Evolutionary conservation across 2,888 invertebrate species (phyloP).

Genomic region (Plagodis dolabraria): DNA sequence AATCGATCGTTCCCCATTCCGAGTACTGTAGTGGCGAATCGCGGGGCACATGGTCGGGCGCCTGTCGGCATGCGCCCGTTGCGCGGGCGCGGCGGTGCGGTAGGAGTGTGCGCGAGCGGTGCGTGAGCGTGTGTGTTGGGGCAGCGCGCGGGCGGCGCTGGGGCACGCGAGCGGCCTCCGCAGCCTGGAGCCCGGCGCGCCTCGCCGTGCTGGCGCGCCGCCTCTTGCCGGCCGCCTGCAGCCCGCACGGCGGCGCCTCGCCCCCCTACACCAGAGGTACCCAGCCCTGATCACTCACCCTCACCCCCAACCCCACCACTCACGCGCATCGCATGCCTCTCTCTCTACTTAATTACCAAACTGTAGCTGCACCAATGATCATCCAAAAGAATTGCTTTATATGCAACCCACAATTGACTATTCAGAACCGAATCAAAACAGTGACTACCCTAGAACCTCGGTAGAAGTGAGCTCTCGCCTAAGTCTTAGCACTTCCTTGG

Average conservation of each 20-base stretch:
- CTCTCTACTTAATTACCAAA: neutral
- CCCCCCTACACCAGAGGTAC: conserved; percentile 89
- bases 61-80: conserved; percentile 17
- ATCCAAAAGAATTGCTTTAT: neutral
- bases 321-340: conserved; percentile 1
- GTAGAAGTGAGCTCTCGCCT: too few relatives aligned
- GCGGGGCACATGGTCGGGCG: conserved; percentile 61
- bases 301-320: conserved; percentile 26
- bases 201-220: conserved; percentile 81
- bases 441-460: too few relatives aligned
- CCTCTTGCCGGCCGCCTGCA: conserved; percentile 89
- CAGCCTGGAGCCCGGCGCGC: conserved; percentile 72
- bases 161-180: conserved; percentile 39
- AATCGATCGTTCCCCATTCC: conserved; percentile 9
- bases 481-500: too few relatives aligned
- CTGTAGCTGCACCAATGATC: neutral
- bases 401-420: too few relatives aligned
- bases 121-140: conserved; percentile 78
- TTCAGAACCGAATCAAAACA: too few relatives aligned
- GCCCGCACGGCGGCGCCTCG: conserved; percentile 88
- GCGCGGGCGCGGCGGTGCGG: conserved; percentile 42
- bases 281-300: conserved; percentile 28
- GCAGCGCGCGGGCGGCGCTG: conserved; percentile 67
- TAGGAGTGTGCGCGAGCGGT: conserved; percentile 57
- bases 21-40: conserved; percentile 45